Conservation (phyloP, 1,140 invertebrate species). For the Telenomus remus region DNA sequence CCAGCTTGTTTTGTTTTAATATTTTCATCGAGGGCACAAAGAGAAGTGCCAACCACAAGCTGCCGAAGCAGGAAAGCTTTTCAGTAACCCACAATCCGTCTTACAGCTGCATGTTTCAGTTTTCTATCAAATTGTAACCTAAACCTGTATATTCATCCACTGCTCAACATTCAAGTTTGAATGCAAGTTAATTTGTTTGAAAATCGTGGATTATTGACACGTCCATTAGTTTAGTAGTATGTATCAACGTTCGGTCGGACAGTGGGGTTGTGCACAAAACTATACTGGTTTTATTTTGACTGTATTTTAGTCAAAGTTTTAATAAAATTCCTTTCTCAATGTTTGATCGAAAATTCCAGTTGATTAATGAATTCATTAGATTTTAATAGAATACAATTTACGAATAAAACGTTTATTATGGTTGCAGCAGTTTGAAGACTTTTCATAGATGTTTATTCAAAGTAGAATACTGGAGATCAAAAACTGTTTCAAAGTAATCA, state of each 20-base stretch:
- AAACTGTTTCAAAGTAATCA: too few species aligned
- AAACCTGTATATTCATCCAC: constrained; percentile 30
- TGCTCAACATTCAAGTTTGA: constrained; percentile 16
- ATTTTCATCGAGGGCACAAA: constrained; percentile 60
- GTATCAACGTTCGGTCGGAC: not conserved
- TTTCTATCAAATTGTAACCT: constrained; percentile 29
- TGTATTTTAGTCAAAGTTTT: too few species aligned
- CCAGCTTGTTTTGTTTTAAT: constrained; percentile 59
- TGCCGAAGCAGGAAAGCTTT: constrained; percentile 20
- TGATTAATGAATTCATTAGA: too few species aligned
- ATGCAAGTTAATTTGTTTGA: not conserved
- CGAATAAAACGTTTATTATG: too few species aligned
- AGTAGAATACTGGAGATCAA: too few species aligned
- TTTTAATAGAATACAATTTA: too few species aligned
- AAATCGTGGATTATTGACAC: not conserved
- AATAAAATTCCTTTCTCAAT: too few species aligned
- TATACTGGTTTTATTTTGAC: too few species aligned
- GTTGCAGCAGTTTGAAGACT: too few species aligned
- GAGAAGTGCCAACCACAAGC: constrained; percentile 53
- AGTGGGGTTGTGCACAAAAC: not conserved
- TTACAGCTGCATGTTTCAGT: constrained; percentile 46
- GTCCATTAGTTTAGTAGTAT: not conserved
- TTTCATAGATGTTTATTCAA: too few species aligned
- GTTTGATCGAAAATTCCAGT: too few species aligned
- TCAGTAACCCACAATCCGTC: constrained; percentile 55